phyloP scores from a whole-genome alignment of 1,140 invertebrate species.

The Polyergus mexicanus region DNA sequence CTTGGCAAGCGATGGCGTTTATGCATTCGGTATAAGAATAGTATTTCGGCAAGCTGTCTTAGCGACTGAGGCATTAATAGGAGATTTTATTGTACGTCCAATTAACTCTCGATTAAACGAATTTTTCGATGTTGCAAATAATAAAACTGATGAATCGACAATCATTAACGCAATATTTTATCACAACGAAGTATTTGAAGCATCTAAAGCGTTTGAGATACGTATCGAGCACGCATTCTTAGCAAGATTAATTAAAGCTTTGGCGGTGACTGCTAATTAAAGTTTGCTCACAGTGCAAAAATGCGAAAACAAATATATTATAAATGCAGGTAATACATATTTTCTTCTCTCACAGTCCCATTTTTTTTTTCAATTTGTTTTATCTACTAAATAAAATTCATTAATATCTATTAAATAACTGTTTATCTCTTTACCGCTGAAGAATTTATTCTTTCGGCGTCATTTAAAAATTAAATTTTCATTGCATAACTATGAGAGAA shows the following conservation, averaged over 20 bases:
- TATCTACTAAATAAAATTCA: not conserved
- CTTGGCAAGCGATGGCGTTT: slow-evolving; percentile 62
- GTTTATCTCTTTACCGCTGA: not conserved
- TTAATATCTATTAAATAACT: not conserved
- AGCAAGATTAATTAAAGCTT: slow-evolving; percentile 61
- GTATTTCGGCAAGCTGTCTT: slow-evolving; percentile 47
- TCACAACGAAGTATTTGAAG: slow-evolving; percentile 20
- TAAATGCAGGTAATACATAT: slow-evolving; percentile 11
- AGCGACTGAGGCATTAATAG: not conserved
- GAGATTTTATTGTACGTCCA: not conserved
- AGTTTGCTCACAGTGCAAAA: slow-evolving; percentile 14
- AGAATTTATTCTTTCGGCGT: not conserved
- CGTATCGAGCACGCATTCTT: not conserved
- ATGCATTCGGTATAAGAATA: slow-evolving; percentile 65
- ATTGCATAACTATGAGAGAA: slow-evolving; percentile 15
- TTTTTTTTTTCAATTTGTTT: not conserved
- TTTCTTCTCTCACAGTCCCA: slow-evolving; percentile 15
- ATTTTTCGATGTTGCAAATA: not conserved
- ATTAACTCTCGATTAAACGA: not conserved
- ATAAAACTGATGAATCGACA: not conserved
- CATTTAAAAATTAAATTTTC: slow-evolving; percentile 6
- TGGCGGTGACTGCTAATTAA: slow-evolving; percentile 26
- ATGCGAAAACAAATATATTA: slow-evolving; percentile 45
- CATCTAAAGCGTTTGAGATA: not conserved
- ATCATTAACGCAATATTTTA: not conserved